Evolutionary conservation across 1,140 invertebrate species (phyloP).

Genomic region (Listronotus oregonensis): DNA sequence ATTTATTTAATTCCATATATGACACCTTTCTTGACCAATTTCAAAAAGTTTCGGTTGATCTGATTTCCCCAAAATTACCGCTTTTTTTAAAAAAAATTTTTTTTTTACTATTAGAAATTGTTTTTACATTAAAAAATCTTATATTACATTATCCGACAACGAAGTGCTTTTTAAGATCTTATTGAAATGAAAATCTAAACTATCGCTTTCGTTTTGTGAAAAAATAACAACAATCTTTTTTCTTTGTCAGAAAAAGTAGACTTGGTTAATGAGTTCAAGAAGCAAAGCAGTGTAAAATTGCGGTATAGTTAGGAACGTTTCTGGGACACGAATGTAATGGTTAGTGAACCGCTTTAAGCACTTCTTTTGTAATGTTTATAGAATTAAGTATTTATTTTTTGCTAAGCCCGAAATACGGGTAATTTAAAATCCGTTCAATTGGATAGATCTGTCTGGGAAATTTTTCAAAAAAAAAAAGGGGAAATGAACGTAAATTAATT

Average conservation of each 20-base stretch:
- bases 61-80: too few species aligned
- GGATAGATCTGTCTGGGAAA: not conserved
- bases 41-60: too few species aligned
- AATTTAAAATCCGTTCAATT: slow-evolving; percentile 3
- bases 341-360: slow-evolving; percentile 12
- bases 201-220: not conserved
- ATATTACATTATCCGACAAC: too few species aligned
- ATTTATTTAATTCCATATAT: too few species aligned
- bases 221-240: not conserved
- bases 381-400: not conserved
- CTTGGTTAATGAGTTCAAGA: not conserved
- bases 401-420: not conserved
- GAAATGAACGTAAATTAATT: too few species aligned
- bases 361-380: too few species aligned
- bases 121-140: too few species aligned
- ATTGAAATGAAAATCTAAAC: not conserved
- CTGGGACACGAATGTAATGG: slow-evolving; percentile 18
- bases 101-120: too few species aligned
- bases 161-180: not conserved
- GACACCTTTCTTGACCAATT: too few species aligned
- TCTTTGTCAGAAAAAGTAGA: too few species aligned
- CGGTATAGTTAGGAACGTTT: slow-evolving; percentile 13
- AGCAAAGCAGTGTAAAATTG: slow-evolving; percentile 8
- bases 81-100: too few species aligned
- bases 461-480: not conserved